phyloP scores from a whole-genome alignment of 35 echinoderm and acorn worm species.

The Heliocidaris tuberculata region DNA sequence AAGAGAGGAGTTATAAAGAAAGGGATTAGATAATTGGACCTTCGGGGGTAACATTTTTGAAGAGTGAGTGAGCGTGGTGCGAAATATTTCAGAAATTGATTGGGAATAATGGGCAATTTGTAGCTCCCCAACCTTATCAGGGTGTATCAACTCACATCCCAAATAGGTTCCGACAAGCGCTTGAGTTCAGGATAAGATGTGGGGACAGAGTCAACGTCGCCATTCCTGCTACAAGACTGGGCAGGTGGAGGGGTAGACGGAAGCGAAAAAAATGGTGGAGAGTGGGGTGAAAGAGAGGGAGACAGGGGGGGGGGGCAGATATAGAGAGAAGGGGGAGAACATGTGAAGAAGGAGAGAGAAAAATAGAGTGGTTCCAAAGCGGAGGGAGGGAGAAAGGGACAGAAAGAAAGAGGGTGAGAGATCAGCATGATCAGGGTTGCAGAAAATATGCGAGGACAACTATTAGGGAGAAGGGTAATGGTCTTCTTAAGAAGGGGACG shows the following conservation, averaged over 20 bases:
- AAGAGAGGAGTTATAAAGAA: background rate
- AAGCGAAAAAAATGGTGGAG: background rate
- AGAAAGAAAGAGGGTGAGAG: too few species aligned
- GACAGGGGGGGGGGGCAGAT: too few species aligned
- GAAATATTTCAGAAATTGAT: background rate
- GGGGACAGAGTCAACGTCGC: background rate
- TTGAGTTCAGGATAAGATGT: background rate
- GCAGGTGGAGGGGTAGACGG: background rate
- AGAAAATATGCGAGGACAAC: background rate
- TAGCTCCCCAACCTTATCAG: background rate
- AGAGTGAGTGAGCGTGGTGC: background rate
- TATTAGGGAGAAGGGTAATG: background rate
- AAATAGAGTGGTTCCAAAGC: too few species aligned
- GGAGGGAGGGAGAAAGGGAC: too few species aligned
- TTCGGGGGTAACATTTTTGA: background rate
- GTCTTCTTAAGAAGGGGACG: background rate
- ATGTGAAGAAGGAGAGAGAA: too few species aligned
- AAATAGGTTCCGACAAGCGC: background rate
- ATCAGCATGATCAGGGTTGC: background rate
- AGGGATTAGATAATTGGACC: background rate
- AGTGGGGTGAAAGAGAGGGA: background rate
- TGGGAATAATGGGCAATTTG: background rate
- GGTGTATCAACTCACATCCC: background rate
- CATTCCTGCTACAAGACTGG: background rate
- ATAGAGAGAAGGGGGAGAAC: too few species aligned